Evolutionary conservation across 2,113 vertebrate genomes (phyloP), one percentile per base, ranked within the genome.

Genomic region (Dendropsophus ebraccatus): DNA sequence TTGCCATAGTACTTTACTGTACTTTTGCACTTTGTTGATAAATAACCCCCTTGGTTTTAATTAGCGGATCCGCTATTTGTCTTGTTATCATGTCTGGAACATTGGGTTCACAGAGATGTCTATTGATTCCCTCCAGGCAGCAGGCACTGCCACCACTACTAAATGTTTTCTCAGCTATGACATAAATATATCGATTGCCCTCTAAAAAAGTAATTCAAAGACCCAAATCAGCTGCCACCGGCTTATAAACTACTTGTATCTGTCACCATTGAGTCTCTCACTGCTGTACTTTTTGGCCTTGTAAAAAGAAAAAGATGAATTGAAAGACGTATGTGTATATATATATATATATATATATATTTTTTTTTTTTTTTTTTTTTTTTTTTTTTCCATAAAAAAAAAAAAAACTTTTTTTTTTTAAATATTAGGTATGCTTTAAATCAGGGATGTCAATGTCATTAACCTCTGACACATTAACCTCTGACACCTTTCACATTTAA

Each of bases 181-280:
- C 67, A 72, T 54, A 56, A 73, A 83, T 73, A 73, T 83, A 83
- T 83, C 37, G 81, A 72, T 83, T 72, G 54, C 17, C 52, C 50
- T 72, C 21, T 32, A 83, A n/a, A 25, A 82, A 70, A 47, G 23
- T 4, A 65, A 81, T 35, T 32, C 17, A 14, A 80, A 45, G 23
- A 60, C 21, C 12, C 45, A 13, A 0, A 5, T 28, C 56, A 47
- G 56, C 37, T 35, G 75, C 11, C 75, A 45, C 35, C 35, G 12
- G 16, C 16, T 28, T 67, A 60, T 32, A 82, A 28, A 32, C 25
- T 17, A n/a, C 45, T 45, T 30, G 30, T 32, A 50, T 32, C 60
- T 52, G 25, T 32, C 28, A 69, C 28, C 14, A 35, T 1, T 23
- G 17, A 25, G 25, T 65, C 78, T 47, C 8, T 49, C 10, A 49